Evolutionary conservation across 2,113 vertebrate species (phyloP).

Genomic region (Pitta sordida): DNA sequence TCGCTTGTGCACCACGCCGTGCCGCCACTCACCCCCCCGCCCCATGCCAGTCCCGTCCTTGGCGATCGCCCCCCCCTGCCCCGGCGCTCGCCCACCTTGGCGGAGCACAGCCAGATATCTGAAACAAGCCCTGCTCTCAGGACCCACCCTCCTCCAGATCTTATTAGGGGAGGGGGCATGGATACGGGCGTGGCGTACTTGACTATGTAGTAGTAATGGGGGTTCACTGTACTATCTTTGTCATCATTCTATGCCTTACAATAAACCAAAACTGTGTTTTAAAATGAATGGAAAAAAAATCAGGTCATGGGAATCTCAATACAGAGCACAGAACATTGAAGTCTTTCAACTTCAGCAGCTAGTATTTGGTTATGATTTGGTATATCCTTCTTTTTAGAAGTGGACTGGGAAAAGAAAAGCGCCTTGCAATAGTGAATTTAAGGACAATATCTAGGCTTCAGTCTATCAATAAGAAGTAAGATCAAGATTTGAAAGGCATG

Average conservation of each 20-base stretch:
- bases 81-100: too few species aligned
- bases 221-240: not conserved
- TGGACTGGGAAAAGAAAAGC: not conserved
- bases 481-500: not conserved
- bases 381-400: not conserved
- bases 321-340: not conserved
- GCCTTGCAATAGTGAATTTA: not conserved
- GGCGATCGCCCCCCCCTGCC: too few species aligned
- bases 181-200: too few species aligned
- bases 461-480: not conserved
- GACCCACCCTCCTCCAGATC: too few species aligned
- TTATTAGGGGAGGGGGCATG: too few species aligned
- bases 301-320: not conserved
- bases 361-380: not conserved
- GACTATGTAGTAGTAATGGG: too few species aligned
- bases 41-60: too few species aligned
- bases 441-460: not conserved
- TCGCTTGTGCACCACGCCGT: too few species aligned
- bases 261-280: not conserved
- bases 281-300: not conserved
- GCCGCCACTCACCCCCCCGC: too few species aligned
- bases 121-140: too few species aligned
- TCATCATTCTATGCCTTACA: not conserved
- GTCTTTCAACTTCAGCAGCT: not conserved
- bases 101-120: too few species aligned